A percentile compares a stretch with the other conserved stretches of the same genome.
Conservation (phyloP, 2,113 vertebrate species). For the Rattus rattus region DNA sequence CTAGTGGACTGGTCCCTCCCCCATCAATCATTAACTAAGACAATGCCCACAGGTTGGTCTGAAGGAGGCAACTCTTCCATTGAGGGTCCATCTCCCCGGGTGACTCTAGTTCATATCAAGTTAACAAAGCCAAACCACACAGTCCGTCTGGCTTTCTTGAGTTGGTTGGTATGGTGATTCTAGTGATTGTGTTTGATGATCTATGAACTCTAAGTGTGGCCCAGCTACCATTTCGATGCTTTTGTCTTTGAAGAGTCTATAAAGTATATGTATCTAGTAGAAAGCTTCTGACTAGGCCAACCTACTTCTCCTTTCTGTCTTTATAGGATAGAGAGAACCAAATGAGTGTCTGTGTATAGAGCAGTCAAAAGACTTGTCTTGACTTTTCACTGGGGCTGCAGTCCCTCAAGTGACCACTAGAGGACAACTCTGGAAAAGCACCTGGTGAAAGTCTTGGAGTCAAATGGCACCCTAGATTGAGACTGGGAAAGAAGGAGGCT, state of each 20-base stretch:
- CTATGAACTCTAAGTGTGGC: neutral
- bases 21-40: neutral
- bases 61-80: neutral
- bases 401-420: neutral
- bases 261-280: neutral
- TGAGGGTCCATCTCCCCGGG: neutral
- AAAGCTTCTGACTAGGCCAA: neutral
- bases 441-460: neutral
- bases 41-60: neutral
- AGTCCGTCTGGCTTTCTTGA: constrained; percentile 8
- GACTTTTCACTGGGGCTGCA: neutral
- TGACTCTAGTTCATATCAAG: neutral
- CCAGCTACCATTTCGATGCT: neutral
- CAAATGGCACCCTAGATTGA: neutral
- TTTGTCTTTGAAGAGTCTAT: constrained; percentile 32
- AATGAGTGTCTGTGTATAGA: neutral
- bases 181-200: neutral
- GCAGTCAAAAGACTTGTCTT: neutral
- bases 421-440: neutral
- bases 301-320: neutral
- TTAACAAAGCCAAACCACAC: neutral
- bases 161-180: neutral
- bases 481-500: neutral
- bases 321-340: neutral
- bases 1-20: neutral